Conservation (phyloP, 2,113 vertebrate genomes). For the Tachuris rubrigastra region DNA sequence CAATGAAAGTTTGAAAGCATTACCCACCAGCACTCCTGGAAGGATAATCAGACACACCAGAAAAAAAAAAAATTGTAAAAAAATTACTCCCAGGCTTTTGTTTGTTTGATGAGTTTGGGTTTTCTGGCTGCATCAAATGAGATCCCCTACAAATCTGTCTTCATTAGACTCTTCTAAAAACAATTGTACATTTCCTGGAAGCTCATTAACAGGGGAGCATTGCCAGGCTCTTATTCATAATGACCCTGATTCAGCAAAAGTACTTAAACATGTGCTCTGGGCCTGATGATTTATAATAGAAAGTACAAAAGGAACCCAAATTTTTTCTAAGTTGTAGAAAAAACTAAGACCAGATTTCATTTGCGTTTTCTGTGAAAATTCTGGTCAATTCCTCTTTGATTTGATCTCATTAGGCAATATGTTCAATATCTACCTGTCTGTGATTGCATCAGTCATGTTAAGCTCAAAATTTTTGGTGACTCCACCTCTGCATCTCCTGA, state of each 20-base stretch:
- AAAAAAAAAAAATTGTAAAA: neutral
- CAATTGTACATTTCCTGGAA: constrained; percentile 69
- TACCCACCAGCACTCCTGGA: constrained; percentile 49
- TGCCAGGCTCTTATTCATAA: constrained; percentile 67
- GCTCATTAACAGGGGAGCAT: constrained; percentile 69
- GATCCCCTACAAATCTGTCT: constrained; percentile 72
- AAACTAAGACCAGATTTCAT: neutral
- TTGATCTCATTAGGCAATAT: neutral
- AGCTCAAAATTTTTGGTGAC: neutral
- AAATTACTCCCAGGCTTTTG: constrained; percentile 56
- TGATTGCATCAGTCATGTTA: neutral
- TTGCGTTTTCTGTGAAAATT: neutral
- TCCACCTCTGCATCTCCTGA: neutral
- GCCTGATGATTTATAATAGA: neutral
- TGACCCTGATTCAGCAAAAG: constrained; percentile 41
- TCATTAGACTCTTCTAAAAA: constrained; percentile 75
- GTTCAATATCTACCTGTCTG: neutral
- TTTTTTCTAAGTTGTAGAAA: neutral
- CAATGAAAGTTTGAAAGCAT: constrained; percentile 67
- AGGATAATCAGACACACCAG: constrained; percentile 46
- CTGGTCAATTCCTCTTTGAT: neutral
- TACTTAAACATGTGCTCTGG: constrained; percentile 31
- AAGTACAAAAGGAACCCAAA: neutral
- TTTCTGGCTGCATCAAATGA: constrained; percentile 69
- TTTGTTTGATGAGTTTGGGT: constrained; percentile 70